phyloP scores from a whole-genome alignment of 2,113 vertebrate species.

The Isurus oxyrinchus region DNA sequence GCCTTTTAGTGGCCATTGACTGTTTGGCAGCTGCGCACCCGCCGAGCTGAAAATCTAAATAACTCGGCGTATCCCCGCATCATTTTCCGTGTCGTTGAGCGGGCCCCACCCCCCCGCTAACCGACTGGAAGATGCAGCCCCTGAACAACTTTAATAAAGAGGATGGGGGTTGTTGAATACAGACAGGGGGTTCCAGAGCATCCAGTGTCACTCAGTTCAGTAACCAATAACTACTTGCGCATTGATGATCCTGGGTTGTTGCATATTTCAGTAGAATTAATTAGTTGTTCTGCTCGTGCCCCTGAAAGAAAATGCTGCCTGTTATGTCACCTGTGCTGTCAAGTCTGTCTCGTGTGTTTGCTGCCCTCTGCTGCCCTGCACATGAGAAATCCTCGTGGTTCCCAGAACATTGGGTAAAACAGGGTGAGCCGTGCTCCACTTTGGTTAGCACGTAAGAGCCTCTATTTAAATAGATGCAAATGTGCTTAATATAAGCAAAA shows the following conservation, averaged over 20 bases:
- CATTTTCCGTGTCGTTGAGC: too few relatives aligned
- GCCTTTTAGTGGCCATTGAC: too few relatives aligned
- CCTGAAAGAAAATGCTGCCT: not conserved
- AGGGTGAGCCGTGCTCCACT: not conserved
- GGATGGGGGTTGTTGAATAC: not conserved
- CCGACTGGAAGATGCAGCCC: too few relatives aligned
- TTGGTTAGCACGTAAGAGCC: not conserved
- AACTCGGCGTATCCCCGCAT: too few relatives aligned
- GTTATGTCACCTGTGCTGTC: not conserved
- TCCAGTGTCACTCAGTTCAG: not conserved
- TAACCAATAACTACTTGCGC: not conserved
- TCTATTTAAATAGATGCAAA: not conserved
- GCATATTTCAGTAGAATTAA: not conserved
- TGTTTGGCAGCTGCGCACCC: too few relatives aligned
- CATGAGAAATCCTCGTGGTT: not conserved
- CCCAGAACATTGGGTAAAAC: not conserved
- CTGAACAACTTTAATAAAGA: not conserved
- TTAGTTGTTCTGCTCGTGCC: not conserved
- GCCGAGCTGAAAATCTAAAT: too few relatives aligned
- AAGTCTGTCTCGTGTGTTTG: constrained; percentile 1
- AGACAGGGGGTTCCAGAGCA: not conserved
- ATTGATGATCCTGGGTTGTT: not conserved
- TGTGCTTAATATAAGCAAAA: too few relatives aligned
- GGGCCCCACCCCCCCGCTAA: too few relatives aligned
- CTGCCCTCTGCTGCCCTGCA: not conserved